These are phyloP conservation scores for Caiman crocodilus DNA, from an alignment of 2,797 vertebrate species.

Conservation along the genomic window DNA sequence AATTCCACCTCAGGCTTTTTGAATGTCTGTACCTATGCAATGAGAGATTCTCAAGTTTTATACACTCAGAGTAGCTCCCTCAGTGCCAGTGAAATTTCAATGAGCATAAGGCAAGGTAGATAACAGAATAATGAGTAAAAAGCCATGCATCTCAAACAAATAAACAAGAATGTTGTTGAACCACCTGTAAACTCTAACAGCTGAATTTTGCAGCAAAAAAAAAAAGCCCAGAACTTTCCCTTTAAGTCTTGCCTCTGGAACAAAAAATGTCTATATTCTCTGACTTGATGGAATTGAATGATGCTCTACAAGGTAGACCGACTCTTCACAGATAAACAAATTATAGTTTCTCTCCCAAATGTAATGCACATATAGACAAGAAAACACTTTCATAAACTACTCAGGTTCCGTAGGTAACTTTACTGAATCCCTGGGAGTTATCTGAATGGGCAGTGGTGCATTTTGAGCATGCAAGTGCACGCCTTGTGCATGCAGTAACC, in stretches of 20 bases:
- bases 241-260: neutral
- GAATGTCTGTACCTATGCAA: too few relatives aligned
- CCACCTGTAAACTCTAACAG: slow-evolving; percentile 1
- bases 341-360: neutral
- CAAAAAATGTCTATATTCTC: neutral
- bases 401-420: neutral
- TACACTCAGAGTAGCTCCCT: too few relatives aligned
- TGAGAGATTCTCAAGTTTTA: too few relatives aligned
- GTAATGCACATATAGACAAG: neutral
- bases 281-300: slow-evolving; percentile 4
- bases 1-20: too few relatives aligned
- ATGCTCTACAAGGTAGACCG: neutral
- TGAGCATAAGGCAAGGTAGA: neutral
- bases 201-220: neutral
- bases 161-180: neutral
- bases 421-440: neutral
- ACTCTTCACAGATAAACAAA: neutral
- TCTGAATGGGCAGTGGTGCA: neutral
- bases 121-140: neutral
- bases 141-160: neutral
- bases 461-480: neutral
- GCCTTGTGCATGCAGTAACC: neutral
- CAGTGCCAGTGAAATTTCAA: slow-evolving; percentile 5
- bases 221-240: neutral
- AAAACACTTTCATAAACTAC: neutral